Percentiles rank a stretch among this genome's conserved stretches.
Evolutionary conservation across 1,140 invertebrate genomes (phyloP).

Genomic region (Zaprionus lachaisei): DNA sequence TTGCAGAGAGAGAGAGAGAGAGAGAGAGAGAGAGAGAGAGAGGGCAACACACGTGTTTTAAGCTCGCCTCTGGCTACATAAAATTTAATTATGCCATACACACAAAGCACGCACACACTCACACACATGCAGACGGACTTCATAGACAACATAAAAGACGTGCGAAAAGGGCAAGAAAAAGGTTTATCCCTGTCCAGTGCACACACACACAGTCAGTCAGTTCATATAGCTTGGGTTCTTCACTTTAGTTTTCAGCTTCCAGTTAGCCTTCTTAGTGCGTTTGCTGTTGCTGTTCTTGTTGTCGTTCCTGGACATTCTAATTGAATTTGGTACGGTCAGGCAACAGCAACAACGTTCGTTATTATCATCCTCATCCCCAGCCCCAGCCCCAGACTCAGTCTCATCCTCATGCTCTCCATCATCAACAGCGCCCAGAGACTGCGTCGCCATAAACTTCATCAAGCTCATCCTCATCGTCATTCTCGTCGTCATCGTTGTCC

Average conservation of each 20-base stretch:
- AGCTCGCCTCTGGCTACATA: conserved; percentile 55
- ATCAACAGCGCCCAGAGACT: background rate
- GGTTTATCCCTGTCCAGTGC: conserved; percentile 52
- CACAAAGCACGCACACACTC: conserved; percentile 37
- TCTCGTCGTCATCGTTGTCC: background rate
- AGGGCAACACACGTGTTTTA: conserved; percentile 32
- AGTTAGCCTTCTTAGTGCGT: conserved; percentile 49
- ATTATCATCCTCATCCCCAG: conserved; percentile 7
- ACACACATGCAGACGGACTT: background rate
- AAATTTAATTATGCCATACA: conserved; percentile 80
- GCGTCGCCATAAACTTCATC: conserved; percentile 53
- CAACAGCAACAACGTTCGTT: conserved; percentile 31
- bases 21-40: conserved; percentile 20
- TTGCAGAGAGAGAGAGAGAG: conserved; percentile 8
- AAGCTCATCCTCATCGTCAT: conserved; percentile 7
- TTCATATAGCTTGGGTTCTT: background rate
- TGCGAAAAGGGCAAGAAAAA: conserved; percentile 69
- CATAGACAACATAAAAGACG: conserved; percentile 34
- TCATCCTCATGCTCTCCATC: conserved; percentile 8
- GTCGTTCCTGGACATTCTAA: conserved; percentile 55
- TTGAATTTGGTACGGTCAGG: conserved; percentile 82
- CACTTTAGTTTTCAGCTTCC: conserved; percentile 13
- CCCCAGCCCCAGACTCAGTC: background rate
- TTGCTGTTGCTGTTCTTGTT: conserved; percentile 15
- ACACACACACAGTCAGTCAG: background rate